Conservation (phyloP, 30 jellyfish, hydroid and myxozoan genomes). For the Cassiopea xamachana region DNA sequence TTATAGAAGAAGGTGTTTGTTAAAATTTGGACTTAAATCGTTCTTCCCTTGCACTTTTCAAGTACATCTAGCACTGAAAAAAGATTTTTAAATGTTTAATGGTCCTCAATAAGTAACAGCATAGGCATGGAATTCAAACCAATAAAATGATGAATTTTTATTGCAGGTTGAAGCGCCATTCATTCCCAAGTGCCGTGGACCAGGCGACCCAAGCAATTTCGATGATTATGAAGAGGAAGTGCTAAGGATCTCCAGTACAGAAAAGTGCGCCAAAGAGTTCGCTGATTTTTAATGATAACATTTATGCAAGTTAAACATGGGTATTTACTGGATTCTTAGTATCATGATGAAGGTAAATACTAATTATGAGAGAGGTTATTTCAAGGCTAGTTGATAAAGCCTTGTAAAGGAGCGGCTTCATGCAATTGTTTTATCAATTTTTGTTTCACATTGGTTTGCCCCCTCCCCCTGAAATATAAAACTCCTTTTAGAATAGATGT, state of each 20-base stretch:
- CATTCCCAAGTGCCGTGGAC: constrained; percentile 99
- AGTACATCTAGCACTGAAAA: too few species aligned
- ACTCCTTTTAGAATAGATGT: neutral
- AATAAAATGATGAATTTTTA: neutral
- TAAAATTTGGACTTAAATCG: too few species aligned
- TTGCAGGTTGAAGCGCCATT: constrained; percentile 98
- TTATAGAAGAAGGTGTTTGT: too few species aligned
- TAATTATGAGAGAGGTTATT: constrained; percentile 36
- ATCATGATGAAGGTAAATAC: constrained; percentile 36
- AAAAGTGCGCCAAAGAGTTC: constrained; percentile 98
- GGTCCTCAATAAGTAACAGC: too few species aligned
- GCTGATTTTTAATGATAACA: constrained; percentile 89
- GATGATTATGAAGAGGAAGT: constrained; percentile 99
- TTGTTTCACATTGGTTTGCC: constrained; percentile 4
- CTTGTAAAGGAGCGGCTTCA: constrained; percentile 16
- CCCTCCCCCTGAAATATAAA: neutral
- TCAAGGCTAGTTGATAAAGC: constrained; percentile 66
- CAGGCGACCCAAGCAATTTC: constrained; percentile 99
- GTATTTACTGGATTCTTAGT: constrained; percentile 44
- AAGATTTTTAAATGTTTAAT: too few species aligned
- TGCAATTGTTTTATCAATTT: neutral
- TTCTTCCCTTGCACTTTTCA: too few species aligned
- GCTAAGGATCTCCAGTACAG: constrained; percentile 97
- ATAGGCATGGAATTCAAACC: too few species aligned
- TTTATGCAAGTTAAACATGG: constrained; percentile 52